Evolutionary conservation across 1,140 invertebrate genomes (phyloP).

Genomic region (Pachyrhynchus sulphureomaculatus): DNA sequence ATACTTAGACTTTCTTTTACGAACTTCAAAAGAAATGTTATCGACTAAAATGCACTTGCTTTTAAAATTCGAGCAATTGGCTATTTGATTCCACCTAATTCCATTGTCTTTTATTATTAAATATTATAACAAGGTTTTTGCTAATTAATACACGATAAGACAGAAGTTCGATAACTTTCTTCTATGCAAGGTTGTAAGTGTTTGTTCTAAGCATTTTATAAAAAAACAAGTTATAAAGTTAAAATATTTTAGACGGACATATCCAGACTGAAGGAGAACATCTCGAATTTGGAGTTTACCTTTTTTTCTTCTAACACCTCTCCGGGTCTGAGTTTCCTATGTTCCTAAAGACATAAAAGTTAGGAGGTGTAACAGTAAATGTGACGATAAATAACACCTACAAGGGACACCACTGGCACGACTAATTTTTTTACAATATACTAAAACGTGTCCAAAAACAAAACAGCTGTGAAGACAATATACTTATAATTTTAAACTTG

Average conservation of each 20-base stretch:
- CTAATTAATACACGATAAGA: too few species aligned
- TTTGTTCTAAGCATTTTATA: not conserved
- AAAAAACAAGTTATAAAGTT: constrained; percentile 6
- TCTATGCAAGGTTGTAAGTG: too few species aligned
- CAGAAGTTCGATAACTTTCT: too few species aligned
- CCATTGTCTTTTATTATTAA: too few species aligned
- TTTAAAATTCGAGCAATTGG: too few species aligned
- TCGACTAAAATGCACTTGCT: too few species aligned
- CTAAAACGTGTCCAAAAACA: not conserved
- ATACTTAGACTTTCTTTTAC: not conserved
- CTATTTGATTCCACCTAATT: too few species aligned
- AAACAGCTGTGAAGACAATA: too few species aligned
- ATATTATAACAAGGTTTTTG: too few species aligned
- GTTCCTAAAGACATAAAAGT: constrained; percentile 49
- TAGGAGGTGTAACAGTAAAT: constrained; percentile 22
- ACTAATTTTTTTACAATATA: not conserved
- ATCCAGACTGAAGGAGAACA: constrained; percentile 9
- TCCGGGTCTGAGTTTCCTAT: constrained; percentile 85
- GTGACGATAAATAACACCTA: constrained; percentile 8
- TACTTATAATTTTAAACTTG: too few species aligned
- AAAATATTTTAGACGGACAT: constrained; percentile 15
- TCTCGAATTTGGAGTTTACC: constrained; percentile 66
- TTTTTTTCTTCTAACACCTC: constrained; percentile 90
- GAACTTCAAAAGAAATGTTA: too few species aligned
- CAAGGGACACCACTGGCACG: constrained; percentile 4